Evolutionary conservation across 1,140 invertebrate species (phyloP).

Genomic region (Piezodorus guildinii): DNA sequence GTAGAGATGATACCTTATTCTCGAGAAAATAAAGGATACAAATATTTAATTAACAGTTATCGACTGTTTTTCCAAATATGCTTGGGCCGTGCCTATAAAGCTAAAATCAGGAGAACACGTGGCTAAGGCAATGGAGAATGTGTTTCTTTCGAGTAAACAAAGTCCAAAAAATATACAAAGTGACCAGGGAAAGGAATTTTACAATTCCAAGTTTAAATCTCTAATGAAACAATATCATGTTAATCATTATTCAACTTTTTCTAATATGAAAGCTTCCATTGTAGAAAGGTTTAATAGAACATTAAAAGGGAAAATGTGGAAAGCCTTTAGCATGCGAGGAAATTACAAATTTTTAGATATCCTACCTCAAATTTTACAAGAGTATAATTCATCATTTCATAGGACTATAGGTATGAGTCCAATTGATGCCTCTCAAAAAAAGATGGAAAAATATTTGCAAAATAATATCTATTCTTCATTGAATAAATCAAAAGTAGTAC

Average conservation of each 20-base stretch:
- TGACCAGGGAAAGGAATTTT: slow-evolving; percentile 33
- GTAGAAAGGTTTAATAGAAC: slow-evolving; percentile 36
- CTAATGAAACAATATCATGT: slow-evolving; percentile 31
- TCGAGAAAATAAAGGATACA: slow-evolving; percentile 15
- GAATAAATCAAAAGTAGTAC: slow-evolving; percentile 25
- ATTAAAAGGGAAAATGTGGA: slow-evolving; percentile 33
- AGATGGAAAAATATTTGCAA: slow-evolving; percentile 28
- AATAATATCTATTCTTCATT: slow-evolving; percentile 23
- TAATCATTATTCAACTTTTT: slow-evolving; percentile 28
- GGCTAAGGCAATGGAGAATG: slow-evolving; percentile 29
- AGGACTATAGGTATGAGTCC: slow-evolving; percentile 32
- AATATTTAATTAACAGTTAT: slow-evolving; percentile 26
- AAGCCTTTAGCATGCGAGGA: slow-evolving; percentile 32
- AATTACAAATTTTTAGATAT: slow-evolving; percentile 31
- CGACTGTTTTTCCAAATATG: slow-evolving; percentile 32
- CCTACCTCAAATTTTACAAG: slow-evolving; percentile 30
- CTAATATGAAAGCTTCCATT: slow-evolving; percentile 33
- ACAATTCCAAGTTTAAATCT: slow-evolving; percentile 28
- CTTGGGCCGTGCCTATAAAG: slow-evolving; percentile 30
- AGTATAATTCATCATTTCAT: slow-evolving; percentile 35
- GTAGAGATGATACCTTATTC: slow-evolving; percentile 31
- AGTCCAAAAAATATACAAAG: slow-evolving; percentile 26
- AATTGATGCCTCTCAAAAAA: slow-evolving; percentile 16
- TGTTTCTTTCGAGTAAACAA: slow-evolving; percentile 33
- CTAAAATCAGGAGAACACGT: slow-evolving; percentile 26